Percentiles rank a stretch among this genome's conserved stretches.
These are phyloP conservation scores for Vanacampus margaritifer DNA, from an alignment of 2,113 vertebrate species.

Conservation along the genomic window DNA sequence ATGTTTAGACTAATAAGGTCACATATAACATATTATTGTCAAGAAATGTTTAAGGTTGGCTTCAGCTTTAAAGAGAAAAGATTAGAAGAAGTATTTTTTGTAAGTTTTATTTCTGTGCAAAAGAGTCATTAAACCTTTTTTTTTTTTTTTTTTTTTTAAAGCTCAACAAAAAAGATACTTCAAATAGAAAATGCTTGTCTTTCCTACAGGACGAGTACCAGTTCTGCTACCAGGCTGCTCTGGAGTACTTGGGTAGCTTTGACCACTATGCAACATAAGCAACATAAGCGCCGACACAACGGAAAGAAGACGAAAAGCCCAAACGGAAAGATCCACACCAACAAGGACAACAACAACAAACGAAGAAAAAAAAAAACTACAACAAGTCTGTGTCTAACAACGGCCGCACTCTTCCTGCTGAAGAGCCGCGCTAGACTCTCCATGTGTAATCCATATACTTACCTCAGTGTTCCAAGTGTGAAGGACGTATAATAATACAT, in stretches of 20 bases:
- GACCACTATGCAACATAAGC: constrained; percentile 99
- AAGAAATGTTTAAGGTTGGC: too few species aligned
- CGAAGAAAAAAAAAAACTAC: constrained; percentile 40
- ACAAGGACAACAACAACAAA: constrained; percentile 60
- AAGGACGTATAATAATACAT: constrained; percentile 75
- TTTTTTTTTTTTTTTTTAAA: too few species aligned
- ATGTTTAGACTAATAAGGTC: too few species aligned
- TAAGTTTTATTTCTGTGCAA: too few species aligned
- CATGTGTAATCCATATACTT: constrained; percentile 78
- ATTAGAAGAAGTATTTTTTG: too few species aligned
- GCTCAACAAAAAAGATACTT: too few species aligned
- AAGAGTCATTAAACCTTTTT: too few species aligned
- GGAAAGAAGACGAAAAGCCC: background rate
- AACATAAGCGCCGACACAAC: constrained; percentile 79
- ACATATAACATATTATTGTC: too few species aligned
- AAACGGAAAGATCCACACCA: constrained; percentile 30
- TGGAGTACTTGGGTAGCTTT: constrained; percentile 95
- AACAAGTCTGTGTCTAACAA: constrained; percentile 49
- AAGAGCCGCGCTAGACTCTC: constrained; percentile 51
- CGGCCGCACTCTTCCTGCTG: constrained; percentile 36
- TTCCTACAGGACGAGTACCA: constrained; percentile 88
- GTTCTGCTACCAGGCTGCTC: constrained; percentile 94
- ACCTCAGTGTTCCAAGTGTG: constrained; percentile 80
- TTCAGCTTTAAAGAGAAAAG: too few species aligned
- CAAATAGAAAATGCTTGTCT: constrained; percentile 1